Evolutionary conservation across 2,888 invertebrate species (phyloP).

Genomic region (Drosophila nr. fundita): DNA sequence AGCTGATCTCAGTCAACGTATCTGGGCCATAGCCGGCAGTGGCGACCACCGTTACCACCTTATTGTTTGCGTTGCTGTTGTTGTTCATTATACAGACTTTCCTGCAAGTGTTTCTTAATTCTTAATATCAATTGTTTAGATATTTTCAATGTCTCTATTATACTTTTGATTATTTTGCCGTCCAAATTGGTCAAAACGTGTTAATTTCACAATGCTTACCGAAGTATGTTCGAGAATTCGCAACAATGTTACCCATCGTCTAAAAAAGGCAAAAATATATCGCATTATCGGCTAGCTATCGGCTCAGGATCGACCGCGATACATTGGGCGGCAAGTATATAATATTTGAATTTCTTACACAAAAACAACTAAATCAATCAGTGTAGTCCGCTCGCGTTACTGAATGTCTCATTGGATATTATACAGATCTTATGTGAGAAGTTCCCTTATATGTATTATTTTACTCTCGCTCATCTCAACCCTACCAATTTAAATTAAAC

Average conservation of each 20-base stretch:
- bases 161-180: slow-evolving; percentile 20
- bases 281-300: no score
- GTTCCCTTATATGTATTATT: no score
- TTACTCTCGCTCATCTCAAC: no score
- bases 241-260: no score
- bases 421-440: no score
- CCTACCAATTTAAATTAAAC: no score
- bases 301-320: neutral
- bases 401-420: no score
- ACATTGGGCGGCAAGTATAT: no score
- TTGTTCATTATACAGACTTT: slow-evolving; percentile 16
- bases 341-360: no score
- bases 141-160: slow-evolving; percentile 36
- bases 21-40: slow-evolving; percentile 98
- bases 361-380: no score
- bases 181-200: slow-evolving; percentile 28
- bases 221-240: neutral
- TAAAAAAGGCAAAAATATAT: no score
- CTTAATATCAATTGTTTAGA: slow-evolving; percentile 21
- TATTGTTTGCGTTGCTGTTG: slow-evolving; percentile 79
- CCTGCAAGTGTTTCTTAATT: neutral
- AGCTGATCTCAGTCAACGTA: slow-evolving; percentile 98
- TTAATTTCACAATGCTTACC: slow-evolving; percentile 10
- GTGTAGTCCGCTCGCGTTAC: no score
- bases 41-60: slow-evolving; percentile 98